Percentiles rank a stretch among this genome's conserved stretches.
Conservation (phyloP, 2,797 vertebrate genomes). For the Morus bassanus region DNA sequence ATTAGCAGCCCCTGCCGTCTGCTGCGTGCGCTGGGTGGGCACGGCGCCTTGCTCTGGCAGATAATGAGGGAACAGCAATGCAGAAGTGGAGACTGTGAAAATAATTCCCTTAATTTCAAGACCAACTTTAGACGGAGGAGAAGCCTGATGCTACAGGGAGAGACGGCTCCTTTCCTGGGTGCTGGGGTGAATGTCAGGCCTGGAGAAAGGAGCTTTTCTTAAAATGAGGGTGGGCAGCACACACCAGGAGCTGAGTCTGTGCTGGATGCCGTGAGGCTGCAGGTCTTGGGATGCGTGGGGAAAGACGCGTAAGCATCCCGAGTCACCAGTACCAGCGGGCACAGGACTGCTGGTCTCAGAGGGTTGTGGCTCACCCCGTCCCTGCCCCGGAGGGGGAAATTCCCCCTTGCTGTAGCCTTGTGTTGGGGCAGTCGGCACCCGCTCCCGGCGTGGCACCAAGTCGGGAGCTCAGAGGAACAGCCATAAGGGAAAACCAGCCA, state of each 20-base stretch:
- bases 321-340: background rate
- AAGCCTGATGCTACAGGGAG: rapidly evolving
- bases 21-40: background rate
- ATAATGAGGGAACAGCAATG: background rate
- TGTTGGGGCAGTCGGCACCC: background rate
- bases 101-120: background rate
- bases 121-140: background rate
- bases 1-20: background rate
- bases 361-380: background rate
- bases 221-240: rapidly evolving
- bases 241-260: background rate
- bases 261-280: background rate
- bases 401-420: rapidly evolving
- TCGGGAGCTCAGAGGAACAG: background rate
- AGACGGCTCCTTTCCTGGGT: rapidly evolving
- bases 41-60: background rate
- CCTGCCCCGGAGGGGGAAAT: background rate
- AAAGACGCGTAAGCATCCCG: background rate
- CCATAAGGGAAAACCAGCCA: background rate
- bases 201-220: background rate
- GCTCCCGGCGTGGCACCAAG: rapidly evolving
- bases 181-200: background rate
- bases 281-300: background rate
- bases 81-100: background rate
- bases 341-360: background rate